Base-by-base conservation (phyloP, 2,888 invertebrate genomes). In the Volucella bombylans region DNA sequence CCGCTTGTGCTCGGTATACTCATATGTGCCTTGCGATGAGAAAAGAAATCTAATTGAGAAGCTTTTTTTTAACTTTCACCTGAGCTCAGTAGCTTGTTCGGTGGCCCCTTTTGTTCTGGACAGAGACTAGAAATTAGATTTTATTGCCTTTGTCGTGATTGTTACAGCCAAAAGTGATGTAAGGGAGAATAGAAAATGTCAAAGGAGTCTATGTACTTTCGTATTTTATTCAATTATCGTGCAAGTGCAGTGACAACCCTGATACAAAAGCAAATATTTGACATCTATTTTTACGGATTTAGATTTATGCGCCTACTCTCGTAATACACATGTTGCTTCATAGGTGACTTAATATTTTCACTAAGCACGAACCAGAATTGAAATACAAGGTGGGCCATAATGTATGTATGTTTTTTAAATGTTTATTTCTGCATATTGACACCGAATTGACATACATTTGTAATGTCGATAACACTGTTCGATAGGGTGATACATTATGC, bases 131-230 rank as follows among this genome's bases (percentile, higher is more conserved):
- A 81, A 81, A 86, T 87, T 80, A 52, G 80, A 87, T 86, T 81
- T 86, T 72, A 78, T 76, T 83, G 74, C 69, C 73, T 77, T 55
- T 57, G 82, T 71, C 64, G 67, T 57, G 79, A 55, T 43, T 73
- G 62, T 43, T 31, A 43, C 65, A 52, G 57, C n/a, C 38, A 12
- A 61, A 71, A 65, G 59, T 62, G n/a, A 55, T 18, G 49, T 67
- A n/a, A 38, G 54, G 14, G 15, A 49, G 45, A 61, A 54, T 52
- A 23, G 41, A 67, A 43, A 67, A 61, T 54, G 39, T 39, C 45
- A 54, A 67, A 67, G 61, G 47, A 9, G 9, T 49, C 8, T 15
- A 55, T 47, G n/a, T 54, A 14, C 49, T 57, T 57, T 43, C 43
- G 4, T 39, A 12, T 14, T 15, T 67, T 59, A 72, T 80, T 55